Conservation (phyloP, 1,140 invertebrate genomes). For the Aethina tumida region DNA sequence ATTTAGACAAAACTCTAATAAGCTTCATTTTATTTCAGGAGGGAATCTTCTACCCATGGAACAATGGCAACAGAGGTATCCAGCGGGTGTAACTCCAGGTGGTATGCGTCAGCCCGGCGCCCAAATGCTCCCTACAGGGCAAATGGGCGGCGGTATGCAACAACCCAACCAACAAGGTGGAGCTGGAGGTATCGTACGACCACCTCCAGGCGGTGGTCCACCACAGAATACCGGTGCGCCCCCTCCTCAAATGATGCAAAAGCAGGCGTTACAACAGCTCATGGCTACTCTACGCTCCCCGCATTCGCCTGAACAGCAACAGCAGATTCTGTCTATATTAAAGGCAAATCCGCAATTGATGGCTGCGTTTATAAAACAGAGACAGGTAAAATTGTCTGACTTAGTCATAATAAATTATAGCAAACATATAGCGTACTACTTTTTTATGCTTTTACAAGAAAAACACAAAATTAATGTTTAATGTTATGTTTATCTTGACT, state of each 20-base stretch:
- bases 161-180: constrained; percentile 13
- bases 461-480: not conserved
- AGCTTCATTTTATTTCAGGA: constrained; percentile 23
- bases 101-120: constrained; percentile 37
- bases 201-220: constrained; percentile 30
- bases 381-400: constrained; percentile 46
- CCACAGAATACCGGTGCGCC: constrained; percentile 21
- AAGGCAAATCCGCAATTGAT: constrained; percentile 92
- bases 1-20: too few relatives aligned
- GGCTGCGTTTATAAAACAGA: constrained; percentile 93
- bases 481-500: not conserved
- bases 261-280: constrained; percentile 79
- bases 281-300: constrained; percentile 83
- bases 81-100: constrained; percentile 34
- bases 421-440: too few relatives aligned
- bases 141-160: constrained; percentile 16
- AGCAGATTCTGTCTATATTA: constrained; percentile 84
- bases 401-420: too few relatives aligned
- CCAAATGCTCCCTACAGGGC: constrained; percentile 21
- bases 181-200: constrained; percentile 6
- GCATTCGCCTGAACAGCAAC: constrained; percentile 83
- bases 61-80: constrained; percentile 52
- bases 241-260: constrained; percentile 42
- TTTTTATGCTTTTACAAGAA: too few relatives aligned
- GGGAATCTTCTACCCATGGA: constrained; percentile 53